Evolutionary conservation across 2,113 vertebrate species (phyloP).

Genomic region (Mustelus asterias): DNA sequence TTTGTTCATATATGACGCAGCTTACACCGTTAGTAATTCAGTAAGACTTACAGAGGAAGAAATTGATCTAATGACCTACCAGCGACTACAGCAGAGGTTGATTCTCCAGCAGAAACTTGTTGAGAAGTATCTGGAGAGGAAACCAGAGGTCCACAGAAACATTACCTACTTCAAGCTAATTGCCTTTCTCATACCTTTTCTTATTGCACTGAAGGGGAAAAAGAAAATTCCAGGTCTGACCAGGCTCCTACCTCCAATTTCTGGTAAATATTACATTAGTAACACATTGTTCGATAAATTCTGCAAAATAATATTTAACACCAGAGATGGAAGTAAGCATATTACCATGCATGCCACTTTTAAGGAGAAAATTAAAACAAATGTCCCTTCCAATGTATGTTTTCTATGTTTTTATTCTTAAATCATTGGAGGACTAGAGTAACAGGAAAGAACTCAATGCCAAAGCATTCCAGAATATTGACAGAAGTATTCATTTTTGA

Average conservation of each 20-base stretch:
- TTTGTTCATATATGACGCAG: constrained; percentile 56
- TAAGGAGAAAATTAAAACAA: background rate
- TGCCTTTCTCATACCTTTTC: constrained; percentile 56
- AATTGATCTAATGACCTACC: constrained; percentile 52
- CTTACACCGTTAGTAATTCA: constrained; percentile 49
- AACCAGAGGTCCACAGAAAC: constrained; percentile 50
- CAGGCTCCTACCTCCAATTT: constrained; percentile 53
- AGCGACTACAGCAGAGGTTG: constrained; percentile 57
- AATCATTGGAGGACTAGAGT: background rate
- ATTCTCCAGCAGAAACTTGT: constrained; percentile 56
- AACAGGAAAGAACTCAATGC: background rate
- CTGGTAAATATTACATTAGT: constrained; percentile 45
- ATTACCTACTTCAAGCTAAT: constrained; percentile 56
- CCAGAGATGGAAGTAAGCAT: background rate
- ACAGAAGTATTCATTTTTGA: background rate
- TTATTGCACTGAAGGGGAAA: constrained; percentile 58
- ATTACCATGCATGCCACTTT: background rate
- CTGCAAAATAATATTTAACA: background rate
- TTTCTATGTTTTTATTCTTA: background rate
- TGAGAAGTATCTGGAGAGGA: constrained; percentile 53
- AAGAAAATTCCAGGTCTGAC: constrained; percentile 58
- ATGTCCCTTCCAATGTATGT: background rate
- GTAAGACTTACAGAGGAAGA: constrained; percentile 51
- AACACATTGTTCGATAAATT: background rate
- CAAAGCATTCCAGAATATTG: background rate